Evolutionary conservation across 2,888 invertebrate genomes (phyloP), one percentile per base, ranked within the genome.

Genomic region (Heliconius ismenius): DNA sequence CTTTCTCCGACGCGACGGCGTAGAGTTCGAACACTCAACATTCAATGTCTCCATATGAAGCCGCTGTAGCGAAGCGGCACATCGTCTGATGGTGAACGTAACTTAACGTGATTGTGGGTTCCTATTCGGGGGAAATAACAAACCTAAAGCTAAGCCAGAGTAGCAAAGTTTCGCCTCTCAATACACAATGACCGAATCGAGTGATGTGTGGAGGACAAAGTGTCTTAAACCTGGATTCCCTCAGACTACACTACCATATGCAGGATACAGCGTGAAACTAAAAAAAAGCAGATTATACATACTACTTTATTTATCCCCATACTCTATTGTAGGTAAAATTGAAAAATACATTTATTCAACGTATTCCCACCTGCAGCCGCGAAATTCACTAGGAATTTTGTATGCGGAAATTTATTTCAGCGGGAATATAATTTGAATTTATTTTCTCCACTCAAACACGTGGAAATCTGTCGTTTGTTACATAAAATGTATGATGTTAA

Each of bases 281-380:
- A 21, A 21, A 58, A 24, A 10, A 10, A 24, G n/a, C 3, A 62
- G 24, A 26, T 13, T 26, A 62, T 15, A 62, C 24, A 26, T 54
- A 70, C 32, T 54, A 70, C 54, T 54, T 60, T 65, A 70, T 70
- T 65, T 72, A 65, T 76, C 36, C 76, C 64, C 67, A 64, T 75
- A 73, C 78, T 76, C 32, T 74, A 78, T 78, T 78, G 74, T 73
- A 60, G 74, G 73, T 78, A 76, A 79, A 79, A 80, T 80, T 76
- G 79, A 62, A 80, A 76, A 80, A 79, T 80, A 75, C 78, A 79
- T 79, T 79, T 79, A 79, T 81, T 77, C 80, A 75, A 76, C 78
- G 72, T 76, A 79, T 77, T 76, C 68, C 70, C 80, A 80, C 79
- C 79, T 80, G 79, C 77, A 75, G 36, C 77, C 79, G 75, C 73